Evolutionary conservation across 2,113 vertebrate genomes (phyloP), one percentile per base, ranked within the genome.

Genomic region (Myotis brandtii): DNA sequence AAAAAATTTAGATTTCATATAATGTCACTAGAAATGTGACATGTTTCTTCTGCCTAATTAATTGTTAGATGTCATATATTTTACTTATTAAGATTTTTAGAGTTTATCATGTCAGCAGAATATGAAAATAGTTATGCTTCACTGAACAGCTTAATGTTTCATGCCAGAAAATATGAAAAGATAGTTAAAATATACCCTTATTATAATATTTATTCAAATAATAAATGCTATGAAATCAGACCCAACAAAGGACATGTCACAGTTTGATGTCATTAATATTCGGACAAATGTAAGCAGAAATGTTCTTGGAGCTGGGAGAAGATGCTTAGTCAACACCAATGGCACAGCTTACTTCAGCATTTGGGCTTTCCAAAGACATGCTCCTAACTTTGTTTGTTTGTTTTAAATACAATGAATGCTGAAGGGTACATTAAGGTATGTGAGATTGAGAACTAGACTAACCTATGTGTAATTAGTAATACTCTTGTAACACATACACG

Each of bases 221-320:
- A 18, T 46, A 83, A 95, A 83, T 69, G 17, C 69, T 94, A 8
- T 84, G 20, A 56, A 64, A 69, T 66, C 80, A 59, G 13, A 82
- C 32, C 50, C 67, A 94, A 54, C 46, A 94, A 95, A 50, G 34
- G 67, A 34, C 30, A n/a, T 87, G 81, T 95, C 70, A 89, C 79
- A 56, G 59, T 94, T 96, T 96, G 59, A 95, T 88, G 67, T 52
- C 94, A 94, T 98, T 96, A 83, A 94, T 97, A 95, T 84, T 86
- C 43, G 54, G 94, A 88, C 80, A 95, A 96, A 97, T 72, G 69
- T 77, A 94, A 89, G 77, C 17, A 92, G 75, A 76, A 54, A 77
- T 70, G 89, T 14, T 79, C 12, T 75, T 89, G 76, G 72, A 91
- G 90, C 79, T 86, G 88, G 70, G 46, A 21, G 34, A 84, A 95